A percentile compares a stretch with the other conserved stretches of the same genome.
phyloP scores from a whole-genome alignment of 2,113 vertebrate species.

The Mobula birostris region DNA sequence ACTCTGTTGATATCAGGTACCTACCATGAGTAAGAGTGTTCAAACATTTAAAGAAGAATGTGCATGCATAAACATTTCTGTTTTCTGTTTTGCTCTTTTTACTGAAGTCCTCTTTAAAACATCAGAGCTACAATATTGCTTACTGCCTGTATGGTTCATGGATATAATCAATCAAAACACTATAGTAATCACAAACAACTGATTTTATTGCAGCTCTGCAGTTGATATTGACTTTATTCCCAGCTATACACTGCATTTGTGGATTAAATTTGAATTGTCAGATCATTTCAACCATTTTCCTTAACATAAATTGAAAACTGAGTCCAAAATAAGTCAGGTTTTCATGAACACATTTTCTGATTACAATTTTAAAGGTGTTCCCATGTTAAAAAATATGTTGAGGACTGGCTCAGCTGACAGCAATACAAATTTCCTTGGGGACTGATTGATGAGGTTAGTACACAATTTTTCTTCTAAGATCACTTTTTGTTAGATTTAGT shows the following conservation, averaged over 20 bases:
- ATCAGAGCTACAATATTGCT: neutral
- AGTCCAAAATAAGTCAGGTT: neutral
- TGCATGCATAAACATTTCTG: neutral
- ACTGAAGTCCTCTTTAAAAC: neutral
- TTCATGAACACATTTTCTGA: neutral
- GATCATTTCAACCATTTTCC: neutral
- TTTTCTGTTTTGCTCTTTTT: neutral
- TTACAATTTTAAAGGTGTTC: neutral
- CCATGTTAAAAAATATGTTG: neutral
- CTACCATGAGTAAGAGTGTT: neutral
- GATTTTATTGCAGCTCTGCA: neutral
- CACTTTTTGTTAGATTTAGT: neutral
- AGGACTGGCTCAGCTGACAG: neutral
- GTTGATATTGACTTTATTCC: neutral
- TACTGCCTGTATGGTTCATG: constrained; percentile 44
- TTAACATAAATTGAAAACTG: neutral
- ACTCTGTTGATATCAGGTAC: neutral
- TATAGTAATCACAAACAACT: constrained; percentile 17
- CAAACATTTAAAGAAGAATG: neutral
- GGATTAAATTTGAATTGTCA: neutral
- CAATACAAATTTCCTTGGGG: neutral
- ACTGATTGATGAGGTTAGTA: neutral
- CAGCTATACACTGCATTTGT: neutral
- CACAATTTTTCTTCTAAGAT: neutral
- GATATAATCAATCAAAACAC: constrained; percentile 59